These are phyloP conservation scores for Acropora yongei DNA, from an alignment of 64 coral and sea anemone genomes.

Conservation along the genomic window DNA sequence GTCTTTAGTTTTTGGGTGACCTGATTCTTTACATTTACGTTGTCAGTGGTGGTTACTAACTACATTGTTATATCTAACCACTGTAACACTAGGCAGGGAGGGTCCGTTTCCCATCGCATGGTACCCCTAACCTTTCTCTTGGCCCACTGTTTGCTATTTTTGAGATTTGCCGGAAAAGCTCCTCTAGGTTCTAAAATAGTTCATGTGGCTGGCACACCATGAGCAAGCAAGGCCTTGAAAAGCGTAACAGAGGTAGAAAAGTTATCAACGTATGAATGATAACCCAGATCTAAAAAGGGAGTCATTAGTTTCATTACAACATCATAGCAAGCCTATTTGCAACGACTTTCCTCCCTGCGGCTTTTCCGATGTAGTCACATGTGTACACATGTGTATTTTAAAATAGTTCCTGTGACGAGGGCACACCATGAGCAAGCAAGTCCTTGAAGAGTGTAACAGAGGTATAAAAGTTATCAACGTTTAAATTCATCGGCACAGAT, in stretches of 20 bases:
- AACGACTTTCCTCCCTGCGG: neutral
- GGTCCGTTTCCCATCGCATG: conserved; percentile 54
- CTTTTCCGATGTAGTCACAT: conserved; percentile 23
- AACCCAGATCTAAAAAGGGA: conserved; percentile 1
- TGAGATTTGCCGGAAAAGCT: conserved; percentile 20
- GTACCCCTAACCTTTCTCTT: conserved; percentile 19
- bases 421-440: too few species aligned
- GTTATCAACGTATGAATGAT: conserved; percentile 50
- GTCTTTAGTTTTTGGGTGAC: neutral
- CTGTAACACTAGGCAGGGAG: conserved; percentile 5
- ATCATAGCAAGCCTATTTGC: conserved; percentile 57
- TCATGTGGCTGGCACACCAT: conserved; percentile 2
- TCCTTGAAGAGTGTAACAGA: too few species aligned
- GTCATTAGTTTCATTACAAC: conserved; percentile 27
- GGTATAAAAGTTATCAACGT: too few species aligned
- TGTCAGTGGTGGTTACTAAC: neutral
- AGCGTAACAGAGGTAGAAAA: conserved; percentile 38
- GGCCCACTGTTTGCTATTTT: conserved; percentile 46
- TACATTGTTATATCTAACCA: conserved; percentile 29
- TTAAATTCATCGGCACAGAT: too few species aligned
- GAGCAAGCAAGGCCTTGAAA: conserved; percentile 17
- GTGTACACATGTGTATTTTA: neutral
- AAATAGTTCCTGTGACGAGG: too few species aligned
- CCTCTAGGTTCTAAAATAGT: conserved; percentile 22
- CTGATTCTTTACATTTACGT: neutral